These are phyloP conservation scores for Tryphoninae sp. DNA, from an alignment of 2,888 invertebrate species.

Conservation along the genomic window DNA sequence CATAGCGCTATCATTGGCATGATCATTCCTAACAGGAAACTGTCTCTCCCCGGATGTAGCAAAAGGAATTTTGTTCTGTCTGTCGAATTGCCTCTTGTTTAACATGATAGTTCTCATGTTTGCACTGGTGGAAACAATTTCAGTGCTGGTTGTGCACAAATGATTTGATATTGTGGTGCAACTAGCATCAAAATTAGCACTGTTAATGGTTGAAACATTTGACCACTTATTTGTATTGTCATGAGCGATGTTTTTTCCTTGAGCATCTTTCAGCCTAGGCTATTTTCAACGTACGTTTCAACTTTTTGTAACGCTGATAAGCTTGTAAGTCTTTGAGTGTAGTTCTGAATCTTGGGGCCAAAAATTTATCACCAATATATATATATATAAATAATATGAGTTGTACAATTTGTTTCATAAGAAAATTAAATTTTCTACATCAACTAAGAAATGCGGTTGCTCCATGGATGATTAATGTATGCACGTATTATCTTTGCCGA, in stretches of 20 bases:
- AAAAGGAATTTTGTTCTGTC: conserved; percentile 32
- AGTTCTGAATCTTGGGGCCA: conserved; percentile 59
- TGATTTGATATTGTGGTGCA: conserved; percentile 52
- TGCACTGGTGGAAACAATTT: conserved; percentile 72
- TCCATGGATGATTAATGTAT: too few species aligned
- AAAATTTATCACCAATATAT: background rate
- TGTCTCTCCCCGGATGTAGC: conserved; percentile 71
- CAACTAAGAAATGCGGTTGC: too few species aligned
- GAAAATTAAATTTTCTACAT: too few species aligned
- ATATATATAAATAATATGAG: background rate
- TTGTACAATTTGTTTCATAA: background rate
- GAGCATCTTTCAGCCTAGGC: conserved; percentile 53
- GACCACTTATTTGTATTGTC: conserved; percentile 58
- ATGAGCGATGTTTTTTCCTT: conserved; percentile 36
- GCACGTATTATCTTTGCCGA: too few species aligned
- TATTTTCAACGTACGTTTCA: conserved; percentile 70
- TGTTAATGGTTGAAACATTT: conserved; percentile 71
- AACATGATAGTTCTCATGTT: conserved; percentile 71
- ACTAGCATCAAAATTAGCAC: conserved; percentile 67
- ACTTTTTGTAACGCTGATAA: conserved; percentile 71
- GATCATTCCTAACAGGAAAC: conserved; percentile 42
- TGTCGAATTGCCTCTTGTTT: conserved; percentile 37
- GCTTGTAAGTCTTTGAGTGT: conserved; percentile 69
- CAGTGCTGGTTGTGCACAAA: conserved; percentile 67
- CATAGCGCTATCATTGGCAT: conserved; percentile 58